These are phyloP conservation scores for Megalopta genalis DNA, from an alignment of 1,140 invertebrate species.

Conservation along the genomic window DNA sequence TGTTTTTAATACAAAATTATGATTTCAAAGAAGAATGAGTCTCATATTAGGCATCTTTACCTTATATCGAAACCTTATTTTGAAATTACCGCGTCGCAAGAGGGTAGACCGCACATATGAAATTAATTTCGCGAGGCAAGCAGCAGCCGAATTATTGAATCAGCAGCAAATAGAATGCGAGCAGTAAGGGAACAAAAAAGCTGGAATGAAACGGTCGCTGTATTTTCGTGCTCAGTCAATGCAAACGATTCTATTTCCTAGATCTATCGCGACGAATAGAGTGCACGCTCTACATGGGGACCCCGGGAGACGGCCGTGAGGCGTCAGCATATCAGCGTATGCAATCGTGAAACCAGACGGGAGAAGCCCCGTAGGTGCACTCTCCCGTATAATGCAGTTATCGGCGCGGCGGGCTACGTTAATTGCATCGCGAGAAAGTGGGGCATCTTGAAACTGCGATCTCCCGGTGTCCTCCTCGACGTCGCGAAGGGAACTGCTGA, in stretches of 20 bases:
- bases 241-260: not conserved
- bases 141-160: no score
- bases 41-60: no score
- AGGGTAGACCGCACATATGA: no score
- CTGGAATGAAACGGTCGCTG: not conserved
- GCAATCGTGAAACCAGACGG: conserved; percentile 57
- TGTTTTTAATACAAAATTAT: no score
- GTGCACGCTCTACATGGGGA: conserved; percentile 22
- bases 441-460: conserved; percentile 54
- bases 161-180: no score
- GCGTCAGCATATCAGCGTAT: conserved; percentile 45
- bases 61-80: no score
- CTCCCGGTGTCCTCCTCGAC: conserved; percentile 35
- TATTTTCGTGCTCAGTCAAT: not conserved
- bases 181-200: no score
- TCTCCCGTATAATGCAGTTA: conserved; percentile 64
- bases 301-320: conserved; percentile 31
- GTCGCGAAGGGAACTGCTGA: not conserved
- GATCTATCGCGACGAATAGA: not conserved
- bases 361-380: conserved; percentile 39
- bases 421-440: conserved; percentile 56
- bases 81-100: no score
- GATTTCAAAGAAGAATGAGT: no score
- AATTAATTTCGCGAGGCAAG: no score
- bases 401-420: conserved; percentile 51